Base-by-base conservation (phyloP, 1,140 invertebrate genomes). In the Magallana angulata region DNA sequence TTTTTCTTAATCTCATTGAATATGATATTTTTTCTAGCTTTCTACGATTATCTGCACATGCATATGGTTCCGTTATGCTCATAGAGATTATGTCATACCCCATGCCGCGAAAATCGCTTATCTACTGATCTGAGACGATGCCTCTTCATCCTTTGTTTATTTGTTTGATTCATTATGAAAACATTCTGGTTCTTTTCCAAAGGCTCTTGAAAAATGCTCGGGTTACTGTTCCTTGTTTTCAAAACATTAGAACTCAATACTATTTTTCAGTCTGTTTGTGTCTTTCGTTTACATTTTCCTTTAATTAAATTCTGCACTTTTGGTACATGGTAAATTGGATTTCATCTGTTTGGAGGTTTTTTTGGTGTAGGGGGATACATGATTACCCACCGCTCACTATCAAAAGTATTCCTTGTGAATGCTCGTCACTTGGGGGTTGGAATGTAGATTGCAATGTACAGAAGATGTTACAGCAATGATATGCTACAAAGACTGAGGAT, bases 141-240 rank as follows among this genome's bases (percentile, higher is more conserved):
- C 24, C 12, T n/a, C 18, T 76, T 76, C 24, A 36, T 76, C 68
- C 68, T 76, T 36, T 76, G 68, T 76, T 76, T 76, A 76, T 24
- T 76, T 76, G 8, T 76, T 76, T 76, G 68, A 76, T 76, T 76
- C 68, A 76, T 76, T 76, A 76, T 76, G 68, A 76, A 76, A 76
- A 76, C 24, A 76, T 24, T 24, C 36, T 30, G 68, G 36, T 30
- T 76, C 24, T 76, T 30, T 76, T 36, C 18, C 24, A 76, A 76
- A 76, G 8, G 24, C 36, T 30, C 68, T 76, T 76, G 30, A 76
- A 76, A 76, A 76, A 30, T 76, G 36, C 68, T 76, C 36, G 4
- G 18, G 68, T 76, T 76, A 76, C 24, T 36, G 60, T 36, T 24
- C 24, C 11, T 36, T 76, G 24, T 76, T 76, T 76, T 76, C 24